Percentiles rank a stretch among this genome's conserved stretches.
phyloP scores from a whole-genome alignment of 1,140 invertebrate species.

The Ips nitidus region DNA sequence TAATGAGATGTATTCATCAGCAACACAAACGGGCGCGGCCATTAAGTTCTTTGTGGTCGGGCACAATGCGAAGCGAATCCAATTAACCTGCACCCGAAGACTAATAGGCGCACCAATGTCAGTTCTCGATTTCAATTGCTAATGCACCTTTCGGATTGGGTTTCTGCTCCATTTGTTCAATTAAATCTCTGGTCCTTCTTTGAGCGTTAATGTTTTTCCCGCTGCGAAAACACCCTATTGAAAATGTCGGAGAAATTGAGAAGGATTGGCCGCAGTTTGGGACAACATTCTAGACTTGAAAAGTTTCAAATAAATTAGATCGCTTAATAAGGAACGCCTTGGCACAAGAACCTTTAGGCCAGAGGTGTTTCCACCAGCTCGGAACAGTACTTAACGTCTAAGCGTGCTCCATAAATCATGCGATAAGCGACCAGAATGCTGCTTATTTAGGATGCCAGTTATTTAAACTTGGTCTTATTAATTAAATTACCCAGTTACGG shows the following conservation, averaged over 20 bases:
- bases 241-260: too few relatives aligned
- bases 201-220: too few relatives aligned
- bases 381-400: conserved; percentile 42
- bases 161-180: background rate
- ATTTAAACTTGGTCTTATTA: conserved; percentile 36
- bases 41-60: conserved; percentile 27
- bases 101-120: conserved; percentile 20
- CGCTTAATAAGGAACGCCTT: too few relatives aligned
- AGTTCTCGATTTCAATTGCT: conserved; percentile 29
- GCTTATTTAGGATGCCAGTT: conserved; percentile 1
- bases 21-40: conserved; percentile 22
- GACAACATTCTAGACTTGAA: too few relatives aligned
- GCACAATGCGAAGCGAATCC: conserved; percentile 26
- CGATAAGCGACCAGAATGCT: conserved; percentile 30
- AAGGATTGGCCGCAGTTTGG: too few relatives aligned
- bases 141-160: conserved; percentile 13
- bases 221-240: too few relatives aligned
- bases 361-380: background rate
- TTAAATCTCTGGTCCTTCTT: too few relatives aligned
- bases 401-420: conserved; percentile 43
- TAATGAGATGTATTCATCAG: conserved; percentile 34
- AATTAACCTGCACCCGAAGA: conserved; percentile 31
- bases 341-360: too few relatives aligned
- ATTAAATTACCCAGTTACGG: conserved; percentile 37
- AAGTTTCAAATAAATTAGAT: too few relatives aligned